Percentiles rank a stretch among this genome's conserved stretches.
Conservation (phyloP, 2,113 vertebrate genomes). For the Hemibagrus wyckioides region DNA sequence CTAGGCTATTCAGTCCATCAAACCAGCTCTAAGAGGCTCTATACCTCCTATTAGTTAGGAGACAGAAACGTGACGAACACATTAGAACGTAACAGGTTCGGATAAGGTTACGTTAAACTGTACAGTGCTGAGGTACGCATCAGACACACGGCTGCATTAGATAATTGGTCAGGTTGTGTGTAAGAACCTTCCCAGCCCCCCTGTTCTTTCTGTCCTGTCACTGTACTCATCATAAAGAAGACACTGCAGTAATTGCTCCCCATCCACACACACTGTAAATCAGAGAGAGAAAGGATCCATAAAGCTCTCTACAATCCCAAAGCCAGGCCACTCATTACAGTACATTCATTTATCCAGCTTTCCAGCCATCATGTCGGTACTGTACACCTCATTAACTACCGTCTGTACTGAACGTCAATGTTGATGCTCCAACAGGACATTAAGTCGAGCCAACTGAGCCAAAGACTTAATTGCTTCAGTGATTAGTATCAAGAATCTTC, state of each 20-base stretch:
- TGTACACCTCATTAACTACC: conserved; percentile 37
- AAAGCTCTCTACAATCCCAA: conserved; percentile 70
- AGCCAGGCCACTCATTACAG: conserved; percentile 53
- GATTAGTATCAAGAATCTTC: conserved; percentile 26
- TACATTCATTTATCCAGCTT: background rate
- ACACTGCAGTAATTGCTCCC: conserved; percentile 74
- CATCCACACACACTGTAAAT: conserved; percentile 76
- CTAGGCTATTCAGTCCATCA: background rate
- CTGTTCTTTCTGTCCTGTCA: conserved; percentile 58
- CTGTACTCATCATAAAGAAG: conserved; percentile 71
- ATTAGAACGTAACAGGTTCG: conserved; percentile 16
- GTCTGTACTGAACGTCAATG: conserved; percentile 20
- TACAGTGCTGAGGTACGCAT: background rate
- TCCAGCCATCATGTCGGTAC: background rate
- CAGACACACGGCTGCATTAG: conserved; percentile 33
- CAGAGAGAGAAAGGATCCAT: conserved; percentile 66
- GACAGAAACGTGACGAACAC: background rate
- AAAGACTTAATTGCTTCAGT: conserved; percentile 26
- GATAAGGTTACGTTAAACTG: conserved; percentile 18
- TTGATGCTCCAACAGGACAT: conserved; percentile 18
- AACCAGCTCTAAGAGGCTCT: background rate
- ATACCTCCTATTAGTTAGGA: background rate
- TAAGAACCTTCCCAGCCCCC: conserved; percentile 67
- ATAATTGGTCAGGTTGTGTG: conserved; percentile 70
- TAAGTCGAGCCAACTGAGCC: conserved; percentile 18